Evolutionary conservation across 2,888 invertebrate species (phyloP), one percentile per base, ranked within the genome.

Genomic region (Microplitis deprimator): DNA sequence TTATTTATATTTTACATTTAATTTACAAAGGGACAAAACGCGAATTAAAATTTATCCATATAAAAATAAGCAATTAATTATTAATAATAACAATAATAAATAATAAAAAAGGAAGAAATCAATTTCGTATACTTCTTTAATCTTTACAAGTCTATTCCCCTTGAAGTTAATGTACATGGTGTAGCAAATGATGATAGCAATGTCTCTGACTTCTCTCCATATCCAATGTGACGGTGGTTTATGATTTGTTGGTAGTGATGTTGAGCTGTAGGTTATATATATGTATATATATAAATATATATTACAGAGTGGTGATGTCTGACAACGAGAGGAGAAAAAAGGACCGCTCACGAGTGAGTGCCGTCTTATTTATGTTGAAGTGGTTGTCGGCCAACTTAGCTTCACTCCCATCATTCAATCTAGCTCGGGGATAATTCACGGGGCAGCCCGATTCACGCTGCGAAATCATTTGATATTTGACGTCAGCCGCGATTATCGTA

Each of bases 401-500:
- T 81, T 80, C 80, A 80, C 82, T 82, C 84, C 86, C 82, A 87
- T 87, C 86, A 87, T 87, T 82, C 87, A 87, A 87, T 87, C 86
- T 85, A 87, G 82, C 82, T 79, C 68, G 65, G 67, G 82, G 84
- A 85, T 85, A 87, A 87, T 87, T 87, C 85, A 85, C 70, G 67
- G 70, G 85, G 82, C 85, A 87, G 85, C 86, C 85, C 85, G 87
- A 87, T 87, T 87, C 87, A 85, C 84, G 87, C 85, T 84, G 87
- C 85, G 86, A 86, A 86, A 86, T 86, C 87, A 84, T 86, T 86
- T 87, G 85, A 85, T 86, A 87, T 87, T 87, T 87, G 87, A 87
- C 87, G 86, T 87, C 86, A 87, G 83, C 83, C 83, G 81, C 83
- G 84, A 87, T 87, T 87, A 87, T 85, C 86, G 84, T 87, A 85